A percentile compares a stretch with the other conserved stretches of the same genome.
Conservation (phyloP, 2,113 vertebrate species). For the Arizona elegans region DNA sequence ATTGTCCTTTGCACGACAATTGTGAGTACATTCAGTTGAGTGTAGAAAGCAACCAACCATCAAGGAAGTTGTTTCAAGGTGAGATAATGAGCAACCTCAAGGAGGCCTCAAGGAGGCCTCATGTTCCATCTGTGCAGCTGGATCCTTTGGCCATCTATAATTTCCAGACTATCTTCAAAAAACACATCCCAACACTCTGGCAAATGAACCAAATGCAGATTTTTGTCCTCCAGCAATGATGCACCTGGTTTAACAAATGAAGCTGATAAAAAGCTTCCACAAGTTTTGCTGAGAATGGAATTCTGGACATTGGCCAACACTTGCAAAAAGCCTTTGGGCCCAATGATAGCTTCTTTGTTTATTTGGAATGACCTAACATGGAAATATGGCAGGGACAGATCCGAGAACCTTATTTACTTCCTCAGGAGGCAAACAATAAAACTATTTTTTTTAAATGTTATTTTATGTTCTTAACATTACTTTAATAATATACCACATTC, state of each 20-base stretch:
- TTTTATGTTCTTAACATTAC: neutral
- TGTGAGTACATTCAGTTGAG: neutral
- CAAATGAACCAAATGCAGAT: neutral
- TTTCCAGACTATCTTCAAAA: neutral
- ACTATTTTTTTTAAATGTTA: neutral
- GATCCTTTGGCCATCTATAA: neutral
- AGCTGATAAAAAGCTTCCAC: neutral
- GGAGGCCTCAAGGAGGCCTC: neutral
- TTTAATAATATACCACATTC: neutral
- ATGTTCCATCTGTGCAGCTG: neutral
- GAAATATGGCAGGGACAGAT: neutral
- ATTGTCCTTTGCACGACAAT: neutral
- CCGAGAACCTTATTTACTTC: neutral
- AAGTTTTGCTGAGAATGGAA: neutral
- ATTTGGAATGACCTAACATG: neutral
- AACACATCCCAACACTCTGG: neutral
- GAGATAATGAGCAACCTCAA: neutral
- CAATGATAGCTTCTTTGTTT: neutral
- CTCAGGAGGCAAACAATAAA: neutral
- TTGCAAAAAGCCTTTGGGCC: neutral
- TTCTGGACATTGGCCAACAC: neutral
- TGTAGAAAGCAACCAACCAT: neutral
- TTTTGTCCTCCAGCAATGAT: neutral
- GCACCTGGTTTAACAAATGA: neutral
- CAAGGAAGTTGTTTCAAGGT: neutral